Evolutionary conservation across 2,888 invertebrate species (phyloP).

Genomic region (Orgyia antiqua): DNA sequence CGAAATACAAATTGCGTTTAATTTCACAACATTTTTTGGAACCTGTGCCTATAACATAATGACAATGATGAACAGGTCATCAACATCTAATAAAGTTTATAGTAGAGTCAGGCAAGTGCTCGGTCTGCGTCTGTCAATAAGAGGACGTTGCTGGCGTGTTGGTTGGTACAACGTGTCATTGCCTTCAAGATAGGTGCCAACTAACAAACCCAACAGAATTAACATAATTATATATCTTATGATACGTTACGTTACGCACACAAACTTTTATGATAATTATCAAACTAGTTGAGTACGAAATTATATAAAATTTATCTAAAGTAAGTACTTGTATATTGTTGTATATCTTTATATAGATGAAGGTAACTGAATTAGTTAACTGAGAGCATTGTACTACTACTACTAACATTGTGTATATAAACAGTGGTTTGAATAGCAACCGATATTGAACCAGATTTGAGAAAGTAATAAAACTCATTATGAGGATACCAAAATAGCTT

Average conservation of each 20-base stretch:
- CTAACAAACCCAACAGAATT: slow-evolving; percentile 9
- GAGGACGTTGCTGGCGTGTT: slow-evolving; percentile 15
- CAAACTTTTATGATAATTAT: slow-evolving; percentile 16
- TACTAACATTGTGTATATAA: no score
- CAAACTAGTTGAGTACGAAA: slow-evolving; percentile 20
- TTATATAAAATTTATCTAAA: slow-evolving; percentile 24
- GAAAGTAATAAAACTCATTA: no score
- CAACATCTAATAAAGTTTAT: no score
- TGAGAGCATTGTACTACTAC: no score
- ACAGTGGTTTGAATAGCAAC: no score
- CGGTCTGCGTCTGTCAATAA: no score
- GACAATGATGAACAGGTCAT: no score
- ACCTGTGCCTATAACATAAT: no score
- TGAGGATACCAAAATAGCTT: no score
- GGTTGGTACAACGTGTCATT: not conserved
- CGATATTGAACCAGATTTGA: no score
- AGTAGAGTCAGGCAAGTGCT: no score
- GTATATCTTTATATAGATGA: slow-evolving; percentile 14
- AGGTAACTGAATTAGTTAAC: slow-evolving; percentile 19
- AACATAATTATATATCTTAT: slow-evolving; percentile 12
- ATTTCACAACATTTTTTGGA: slow-evolving; percentile 36
- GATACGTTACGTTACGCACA: slow-evolving; percentile 8
- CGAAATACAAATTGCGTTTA: no score
- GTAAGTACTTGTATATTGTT: slow-evolving; percentile 11
- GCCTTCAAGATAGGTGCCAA: slow-evolving; percentile 12